These are phyloP conservation scores for Junonia oenone DNA, from an alignment of 2,888 invertebrate species.

Conservation along the genomic window DNA sequence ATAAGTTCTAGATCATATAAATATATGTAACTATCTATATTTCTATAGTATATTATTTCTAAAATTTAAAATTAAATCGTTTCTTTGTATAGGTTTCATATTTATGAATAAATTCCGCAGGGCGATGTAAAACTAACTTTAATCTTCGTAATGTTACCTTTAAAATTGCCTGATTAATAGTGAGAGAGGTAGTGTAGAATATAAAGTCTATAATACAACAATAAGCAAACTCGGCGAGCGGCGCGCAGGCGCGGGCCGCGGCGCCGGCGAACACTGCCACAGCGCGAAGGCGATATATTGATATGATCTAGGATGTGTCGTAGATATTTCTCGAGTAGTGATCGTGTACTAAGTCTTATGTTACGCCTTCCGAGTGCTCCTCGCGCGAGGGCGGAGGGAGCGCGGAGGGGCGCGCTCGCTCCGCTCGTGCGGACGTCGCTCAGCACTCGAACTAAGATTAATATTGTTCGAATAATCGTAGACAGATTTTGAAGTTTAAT, in stretches of 20 bases:
- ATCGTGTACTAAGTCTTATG: slow-evolving; percentile 75
- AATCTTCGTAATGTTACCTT: slow-evolving; percentile 59
- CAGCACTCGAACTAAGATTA: slow-evolving; percentile 71
- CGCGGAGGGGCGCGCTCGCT: slow-evolving; percentile 27
- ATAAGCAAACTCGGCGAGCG: slow-evolving; percentile 47
- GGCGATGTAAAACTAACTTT: slow-evolving; percentile 56
- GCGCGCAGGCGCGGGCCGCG: slow-evolving; percentile 36
- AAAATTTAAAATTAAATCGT: slow-evolving; percentile 1
- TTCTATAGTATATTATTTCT: slow-evolving; percentile 1
- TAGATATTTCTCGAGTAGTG: slow-evolving; percentile 78
- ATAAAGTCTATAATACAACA: slow-evolving; percentile 58
- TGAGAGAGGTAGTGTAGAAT: slow-evolving; percentile 73
- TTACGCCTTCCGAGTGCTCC: slow-evolving; percentile 68
- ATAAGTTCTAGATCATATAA: slow-evolving; percentile 79
- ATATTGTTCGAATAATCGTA: slow-evolving; percentile 74
- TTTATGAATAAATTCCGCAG: slow-evolving; percentile 43
- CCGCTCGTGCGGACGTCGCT: slow-evolving; percentile 58
- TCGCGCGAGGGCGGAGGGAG: slow-evolving; percentile 24
- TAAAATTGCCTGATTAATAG: slow-evolving; percentile 69
- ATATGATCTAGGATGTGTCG: slow-evolving; percentile 79
- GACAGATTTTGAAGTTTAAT: slow-evolving; percentile 74
- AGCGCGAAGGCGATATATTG: slow-evolving; percentile 68
- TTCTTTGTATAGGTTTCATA: slow-evolving; percentile 10
- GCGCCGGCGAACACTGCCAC: slow-evolving; percentile 55
- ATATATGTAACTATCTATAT: slow-evolving; percentile 51